A percentile compares a stretch with the other conserved stretches of the same genome.
Evolutionary conservation across 92 coral and sea anemone species (phyloP).

Genomic region (Virgularia gustaviana): DNA sequence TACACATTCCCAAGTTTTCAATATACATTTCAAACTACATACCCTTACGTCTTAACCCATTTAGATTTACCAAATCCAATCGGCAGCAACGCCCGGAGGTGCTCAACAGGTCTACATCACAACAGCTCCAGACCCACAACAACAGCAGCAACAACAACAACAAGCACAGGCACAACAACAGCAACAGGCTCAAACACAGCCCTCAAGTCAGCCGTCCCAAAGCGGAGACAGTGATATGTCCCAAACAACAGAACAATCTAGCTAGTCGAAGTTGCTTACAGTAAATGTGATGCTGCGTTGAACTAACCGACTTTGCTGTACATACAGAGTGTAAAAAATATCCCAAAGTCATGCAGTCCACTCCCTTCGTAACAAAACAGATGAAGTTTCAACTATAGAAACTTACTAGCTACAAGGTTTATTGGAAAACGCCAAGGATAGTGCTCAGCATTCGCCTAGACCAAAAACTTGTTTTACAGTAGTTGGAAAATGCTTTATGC

Average conservation of each 20-base stretch:
- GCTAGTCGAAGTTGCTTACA: slow-evolving; percentile 4
- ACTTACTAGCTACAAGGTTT: too few species aligned
- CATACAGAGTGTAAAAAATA: too few species aligned
- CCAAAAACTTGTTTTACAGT: too few species aligned
- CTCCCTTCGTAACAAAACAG: too few species aligned
- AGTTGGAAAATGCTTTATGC: too few species aligned
- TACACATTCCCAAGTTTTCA: too few species aligned
- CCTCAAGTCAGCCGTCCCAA: slow-evolving; percentile 60
- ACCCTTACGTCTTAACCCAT: background rate
- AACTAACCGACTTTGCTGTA: too few species aligned
- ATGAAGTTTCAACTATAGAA: background rate
- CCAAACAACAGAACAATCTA: slow-evolving; percentile 19
- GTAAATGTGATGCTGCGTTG: too few species aligned
- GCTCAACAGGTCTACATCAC: slow-evolving; percentile 24
- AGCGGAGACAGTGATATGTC: slow-evolving; percentile 16
- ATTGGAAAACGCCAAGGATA: too few species aligned
- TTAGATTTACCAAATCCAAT: slow-evolving; percentile 33
- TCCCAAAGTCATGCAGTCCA: too few species aligned
- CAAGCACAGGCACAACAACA: slow-evolving; percentile 73
- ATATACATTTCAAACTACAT: too few species aligned
- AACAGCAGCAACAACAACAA: slow-evolving; percentile 68
- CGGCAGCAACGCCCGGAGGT: slow-evolving; percentile 23
- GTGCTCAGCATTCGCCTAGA: too few species aligned
- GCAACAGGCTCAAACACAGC: slow-evolving; percentile 64
- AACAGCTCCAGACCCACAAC: slow-evolving; percentile 63